Conservation (phyloP, 2,888 invertebrate species). For the Drosophila diplacantha region DNA sequence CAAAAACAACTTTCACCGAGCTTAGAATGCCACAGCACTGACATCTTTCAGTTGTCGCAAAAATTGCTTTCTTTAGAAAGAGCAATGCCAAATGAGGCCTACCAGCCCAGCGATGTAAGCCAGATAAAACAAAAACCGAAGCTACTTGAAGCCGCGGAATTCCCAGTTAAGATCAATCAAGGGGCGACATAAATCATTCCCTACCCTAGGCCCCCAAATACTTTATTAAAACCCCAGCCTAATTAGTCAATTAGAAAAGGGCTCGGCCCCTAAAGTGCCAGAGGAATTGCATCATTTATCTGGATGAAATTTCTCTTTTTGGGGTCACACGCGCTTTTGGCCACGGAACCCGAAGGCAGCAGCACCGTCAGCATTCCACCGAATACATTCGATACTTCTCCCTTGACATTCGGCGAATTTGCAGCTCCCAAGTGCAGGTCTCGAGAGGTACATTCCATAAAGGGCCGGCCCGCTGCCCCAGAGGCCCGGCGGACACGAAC, state of each 20-base stretch:
- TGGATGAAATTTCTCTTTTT: slow-evolving; percentile 60
- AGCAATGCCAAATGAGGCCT: slow-evolving; percentile 34
- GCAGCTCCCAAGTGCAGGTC: slow-evolving; percentile 50
- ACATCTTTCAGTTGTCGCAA: slow-evolving; percentile 48
- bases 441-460: slow-evolving; percentile 32
- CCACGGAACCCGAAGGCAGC: slow-evolving; percentile 34
- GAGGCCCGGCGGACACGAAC: slow-evolving; percentile 56
- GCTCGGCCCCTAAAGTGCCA: slow-evolving; percentile 20
- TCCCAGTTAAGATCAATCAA: slow-evolving; percentile 24
- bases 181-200: slow-evolving; percentile 29
- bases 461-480: slow-evolving; percentile 46
- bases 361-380: slow-evolving; percentile 21
- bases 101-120: slow-evolving; percentile 19
- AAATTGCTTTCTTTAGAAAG: slow-evolving; percentile 35
- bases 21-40: slow-evolving; percentile 58
- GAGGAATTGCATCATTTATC: slow-evolving; percentile 67
- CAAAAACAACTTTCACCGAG: slow-evolving; percentile 67
- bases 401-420: slow-evolving; percentile 52
- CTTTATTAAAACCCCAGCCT: slow-evolving; percentile 32
- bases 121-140: slow-evolving; percentile 23
- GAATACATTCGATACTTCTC: slow-evolving; percentile 49
- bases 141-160: slow-evolving; percentile 10
- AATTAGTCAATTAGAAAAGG: slow-evolving; percentile 53
- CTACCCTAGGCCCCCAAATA: slow-evolving; percentile 30
- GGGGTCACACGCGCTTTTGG: slow-evolving; percentile 58